Conservation (phyloP, 2,113 vertebrate genomes). For the Ophiodon elongatus region DNA sequence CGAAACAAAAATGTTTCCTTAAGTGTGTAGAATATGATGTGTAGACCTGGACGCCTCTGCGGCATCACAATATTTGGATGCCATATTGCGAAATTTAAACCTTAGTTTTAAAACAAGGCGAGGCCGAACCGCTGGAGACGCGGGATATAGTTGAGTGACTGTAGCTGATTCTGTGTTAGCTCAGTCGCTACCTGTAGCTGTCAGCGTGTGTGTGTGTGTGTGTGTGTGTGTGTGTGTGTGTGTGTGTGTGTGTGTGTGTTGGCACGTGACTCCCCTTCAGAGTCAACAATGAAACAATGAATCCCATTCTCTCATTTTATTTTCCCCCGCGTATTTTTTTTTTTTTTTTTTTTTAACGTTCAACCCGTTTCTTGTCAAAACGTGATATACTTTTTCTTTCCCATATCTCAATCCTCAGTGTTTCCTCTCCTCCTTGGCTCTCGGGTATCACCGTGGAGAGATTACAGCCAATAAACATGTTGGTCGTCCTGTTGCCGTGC, state of each 20-base stretch:
- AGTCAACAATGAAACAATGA: slow-evolving; percentile 58
- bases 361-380: not conserved
- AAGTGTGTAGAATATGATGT: no score
- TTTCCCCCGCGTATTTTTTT: not conserved
- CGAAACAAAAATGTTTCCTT: no score
- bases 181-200: slow-evolving; percentile 43
- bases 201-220: slow-evolving; percentile 12
- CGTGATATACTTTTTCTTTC: not conserved
- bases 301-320: not conserved
- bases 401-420: slow-evolving; percentile 8
- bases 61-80: no score
- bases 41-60: no score
- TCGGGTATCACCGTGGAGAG: slow-evolving; percentile 74
- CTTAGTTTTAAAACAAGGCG: no score
- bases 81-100: no score
- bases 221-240: not conserved
- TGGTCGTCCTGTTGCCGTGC: slow-evolving; percentile 86
- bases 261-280: slow-evolving; percentile 30
- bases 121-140: slow-evolving; percentile 33
- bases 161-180: slow-evolving; percentile 48
- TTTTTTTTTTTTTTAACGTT: not conserved
- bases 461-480: slow-evolving; percentile 82
- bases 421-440: slow-evolving; percentile 26
- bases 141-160: slow-evolving; percentile 60
- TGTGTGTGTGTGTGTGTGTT: slow-evolving; percentile 7